phyloP scores from a whole-genome alignment of 2,113 vertebrate genomes.

The Pluvialis apricaria region DNA sequence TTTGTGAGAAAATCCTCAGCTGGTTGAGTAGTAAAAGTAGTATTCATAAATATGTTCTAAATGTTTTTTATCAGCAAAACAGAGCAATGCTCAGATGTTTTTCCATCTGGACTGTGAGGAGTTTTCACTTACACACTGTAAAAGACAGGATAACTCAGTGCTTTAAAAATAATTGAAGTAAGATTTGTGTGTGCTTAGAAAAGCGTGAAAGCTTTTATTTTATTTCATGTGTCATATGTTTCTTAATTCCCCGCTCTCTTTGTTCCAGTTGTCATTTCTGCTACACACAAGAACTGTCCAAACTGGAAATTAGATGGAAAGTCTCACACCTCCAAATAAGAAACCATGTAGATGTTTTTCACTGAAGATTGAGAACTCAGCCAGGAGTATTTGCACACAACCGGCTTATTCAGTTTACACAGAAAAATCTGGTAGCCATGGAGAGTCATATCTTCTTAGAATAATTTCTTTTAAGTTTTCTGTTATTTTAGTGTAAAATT shows the following conservation, averaged over 20 bases:
- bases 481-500: not conserved
- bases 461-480: not conserved
- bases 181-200: constrained; percentile 7
- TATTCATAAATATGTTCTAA: not conserved
- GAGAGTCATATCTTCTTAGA: not conserved
- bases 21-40: not conserved
- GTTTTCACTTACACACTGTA: not conserved
- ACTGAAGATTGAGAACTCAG: not conserved
- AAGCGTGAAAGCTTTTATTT: not conserved
- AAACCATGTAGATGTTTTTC: not conserved
- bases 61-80: not conserved
- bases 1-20: not conserved
- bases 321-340: not conserved
- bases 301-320: not conserved
- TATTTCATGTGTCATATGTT: not conserved
- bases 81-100: not conserved
- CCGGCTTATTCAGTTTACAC: not conserved
- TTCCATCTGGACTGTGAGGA: not conserved
- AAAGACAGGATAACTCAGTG: not conserved
- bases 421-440: not conserved
- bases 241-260: not conserved
- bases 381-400: not conserved
- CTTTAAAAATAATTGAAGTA: constrained; percentile 34
- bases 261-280: not conserved
- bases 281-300: not conserved